Conservation (phyloP, 2,113 vertebrate species). For the Dolichallabes microphthalmus region DNA sequence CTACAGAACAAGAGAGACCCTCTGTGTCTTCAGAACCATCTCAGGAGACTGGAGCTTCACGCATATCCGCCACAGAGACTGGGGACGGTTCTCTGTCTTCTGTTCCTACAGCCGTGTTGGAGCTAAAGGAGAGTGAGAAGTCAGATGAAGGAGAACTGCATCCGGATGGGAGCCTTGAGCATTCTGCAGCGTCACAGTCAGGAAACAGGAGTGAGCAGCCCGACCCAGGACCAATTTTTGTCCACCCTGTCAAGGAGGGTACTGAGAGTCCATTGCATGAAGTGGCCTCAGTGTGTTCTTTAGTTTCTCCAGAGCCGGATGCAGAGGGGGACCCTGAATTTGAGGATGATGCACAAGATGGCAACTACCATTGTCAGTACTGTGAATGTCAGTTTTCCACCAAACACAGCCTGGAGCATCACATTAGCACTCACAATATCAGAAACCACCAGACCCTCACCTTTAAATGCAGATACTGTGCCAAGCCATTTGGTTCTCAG, state of each 20-base stretch:
- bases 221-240: slow-evolving; percentile 28
- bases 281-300: slow-evolving; percentile 61
- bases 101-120: slow-evolving; percentile 31
- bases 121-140: slow-evolving; percentile 51
- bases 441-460: slow-evolving; percentile 79
- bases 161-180: slow-evolving; percentile 53
- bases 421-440: slow-evolving; percentile 89
- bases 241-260: slow-evolving; percentile 51
- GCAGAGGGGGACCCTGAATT: slow-evolving; percentile 69
- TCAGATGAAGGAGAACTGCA: slow-evolving; percentile 44
- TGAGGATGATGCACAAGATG: slow-evolving; percentile 78
- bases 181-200: slow-evolving; percentile 49
- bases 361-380: slow-evolving; percentile 84
- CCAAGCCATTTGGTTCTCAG: slow-evolving; percentile 92
- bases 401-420: slow-evolving; percentile 91
- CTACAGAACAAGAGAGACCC: slow-evolving; percentile 73
- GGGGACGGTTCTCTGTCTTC: slow-evolving; percentile 58
- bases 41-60: slow-evolving; percentile 71
- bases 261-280: slow-evolving; percentile 51
- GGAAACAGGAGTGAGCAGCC: slow-evolving; percentile 62
- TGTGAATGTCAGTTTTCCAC: slow-evolving; percentile 93
- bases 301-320: slow-evolving; percentile 64
- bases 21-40: slow-evolving; percentile 65
- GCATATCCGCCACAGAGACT: slow-evolving; percentile 62
- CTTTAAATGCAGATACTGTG: slow-evolving; percentile 93